A percentile compares a stretch with the other conserved stretches of the same genome.
Evolutionary conservation across 2,888 invertebrate genomes (phyloP).

Genomic region (Rhogogaster chlorosoma): DNA sequence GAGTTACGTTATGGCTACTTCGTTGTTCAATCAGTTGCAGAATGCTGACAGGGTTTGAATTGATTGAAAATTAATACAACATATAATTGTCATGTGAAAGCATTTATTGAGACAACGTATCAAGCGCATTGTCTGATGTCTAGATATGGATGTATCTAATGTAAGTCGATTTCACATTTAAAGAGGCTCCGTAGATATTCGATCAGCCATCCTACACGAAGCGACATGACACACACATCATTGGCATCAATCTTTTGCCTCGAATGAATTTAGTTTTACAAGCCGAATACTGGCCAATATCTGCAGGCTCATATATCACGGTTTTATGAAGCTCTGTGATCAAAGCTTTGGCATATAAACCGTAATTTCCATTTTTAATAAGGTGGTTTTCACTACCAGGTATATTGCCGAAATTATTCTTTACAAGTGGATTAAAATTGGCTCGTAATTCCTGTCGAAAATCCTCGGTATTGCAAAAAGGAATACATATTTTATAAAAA

Average conservation of each 20-base stretch:
- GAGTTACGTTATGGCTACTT: background rate
- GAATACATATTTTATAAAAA: background rate
- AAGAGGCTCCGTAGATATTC: background rate
- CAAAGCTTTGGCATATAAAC: background rate
- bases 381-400: background rate
- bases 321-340: background rate
- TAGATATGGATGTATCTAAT: background rate
- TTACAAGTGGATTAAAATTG: background rate
- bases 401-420: background rate
- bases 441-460: background rate
- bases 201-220: background rate
- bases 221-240: background rate
- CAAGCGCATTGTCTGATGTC: background rate
- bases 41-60: background rate
- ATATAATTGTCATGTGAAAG: background rate
- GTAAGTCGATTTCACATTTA: background rate
- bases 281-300: background rate
- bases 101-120: background rate
- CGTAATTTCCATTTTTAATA: background rate
- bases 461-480: background rate
- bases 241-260: background rate
- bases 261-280: background rate
- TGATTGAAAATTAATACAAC: background rate
- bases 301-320: background rate
- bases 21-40: background rate